Conservation (phyloP, 2,797 vertebrate species). For the Enteromius mattozi region DNA sequence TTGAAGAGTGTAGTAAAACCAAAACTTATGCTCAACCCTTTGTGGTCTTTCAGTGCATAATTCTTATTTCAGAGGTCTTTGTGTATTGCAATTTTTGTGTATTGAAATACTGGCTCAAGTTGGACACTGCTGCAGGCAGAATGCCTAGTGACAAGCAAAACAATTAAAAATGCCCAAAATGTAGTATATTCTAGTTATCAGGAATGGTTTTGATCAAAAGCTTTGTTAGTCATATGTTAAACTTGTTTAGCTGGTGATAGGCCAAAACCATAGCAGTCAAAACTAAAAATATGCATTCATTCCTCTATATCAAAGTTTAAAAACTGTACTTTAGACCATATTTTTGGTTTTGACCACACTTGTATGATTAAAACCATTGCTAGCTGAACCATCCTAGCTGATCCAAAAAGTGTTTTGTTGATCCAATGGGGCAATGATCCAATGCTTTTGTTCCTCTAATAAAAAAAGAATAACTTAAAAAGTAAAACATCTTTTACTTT, state of each 20-base stretch:
- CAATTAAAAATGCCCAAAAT: not conserved
- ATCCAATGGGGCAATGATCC: not conserved
- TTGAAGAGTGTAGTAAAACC: not conserved
- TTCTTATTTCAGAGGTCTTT: not conserved
- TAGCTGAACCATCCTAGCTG: not conserved
- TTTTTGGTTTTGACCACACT: not conserved
- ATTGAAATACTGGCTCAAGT: not conserved
- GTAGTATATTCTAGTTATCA: not conserved
- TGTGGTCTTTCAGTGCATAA: not conserved
- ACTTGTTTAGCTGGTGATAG: not conserved
- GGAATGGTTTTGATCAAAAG: not conserved
- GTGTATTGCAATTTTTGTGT: not conserved
- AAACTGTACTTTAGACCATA: not conserved
- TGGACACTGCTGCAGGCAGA: not conserved
- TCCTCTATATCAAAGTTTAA: not conserved
- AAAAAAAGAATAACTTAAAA: not conserved
- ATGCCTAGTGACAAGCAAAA: not conserved
- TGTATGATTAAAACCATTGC: not conserved
- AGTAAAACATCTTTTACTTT: not conserved
- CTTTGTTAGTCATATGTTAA: not conserved
- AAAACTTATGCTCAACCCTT: not conserved
- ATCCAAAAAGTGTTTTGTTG: not conserved
- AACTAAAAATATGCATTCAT: not conserved
- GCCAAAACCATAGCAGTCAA: not conserved
- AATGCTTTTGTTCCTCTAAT: not conserved